Evolutionary conservation across 2,113 vertebrate genomes (phyloP).

Genomic region (Forbesichthys agassizii): DNA sequence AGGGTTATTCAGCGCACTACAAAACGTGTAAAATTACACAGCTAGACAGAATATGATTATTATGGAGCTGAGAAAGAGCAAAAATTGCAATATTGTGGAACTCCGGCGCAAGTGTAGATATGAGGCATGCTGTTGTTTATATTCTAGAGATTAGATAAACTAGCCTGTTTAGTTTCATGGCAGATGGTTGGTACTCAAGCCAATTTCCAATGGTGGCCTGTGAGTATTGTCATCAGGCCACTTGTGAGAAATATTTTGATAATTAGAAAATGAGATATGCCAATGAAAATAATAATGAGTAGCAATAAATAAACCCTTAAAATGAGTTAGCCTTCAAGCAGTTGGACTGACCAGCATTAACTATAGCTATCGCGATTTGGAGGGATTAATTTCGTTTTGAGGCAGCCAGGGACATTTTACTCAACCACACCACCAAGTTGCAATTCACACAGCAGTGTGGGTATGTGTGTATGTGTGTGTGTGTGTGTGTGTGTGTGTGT

Average conservation of each 20-base stretch:
- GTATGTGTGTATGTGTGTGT: not conserved
- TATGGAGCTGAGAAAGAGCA: conserved; percentile 33
- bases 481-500: conserved; percentile 5
- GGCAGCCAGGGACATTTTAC: conserved; percentile 82
- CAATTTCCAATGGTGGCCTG: conserved; percentile 81
- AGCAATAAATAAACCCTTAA: conserved; percentile 74
- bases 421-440: conserved; percentile 23
- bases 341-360: conserved; percentile 81
- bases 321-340: conserved; percentile 75
- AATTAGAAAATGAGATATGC: conserved; percentile 81
- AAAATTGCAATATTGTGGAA: conserved; percentile 58
- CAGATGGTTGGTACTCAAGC: conserved; percentile 86
- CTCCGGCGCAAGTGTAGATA: conserved; percentile 81
- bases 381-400: conserved; percentile 85
- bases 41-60: conserved; percentile 21
- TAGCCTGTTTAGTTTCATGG: conserved; percentile 86
- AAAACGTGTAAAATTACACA: conserved; percentile 37
- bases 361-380: conserved; percentile 87
- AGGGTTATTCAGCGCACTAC: conserved; percentile 39
- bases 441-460: not conserved
- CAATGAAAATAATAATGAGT: conserved; percentile 71
- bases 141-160: conserved; percentile 89
- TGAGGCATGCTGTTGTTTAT: conserved; percentile 86
- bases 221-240: conserved; percentile 75
- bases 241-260: conserved; percentile 80